A percentile compares a stretch with the other conserved stretches of the same genome.
Conservation (phyloP, 1,140 invertebrate species). For the Drosophila bocki region DNA sequence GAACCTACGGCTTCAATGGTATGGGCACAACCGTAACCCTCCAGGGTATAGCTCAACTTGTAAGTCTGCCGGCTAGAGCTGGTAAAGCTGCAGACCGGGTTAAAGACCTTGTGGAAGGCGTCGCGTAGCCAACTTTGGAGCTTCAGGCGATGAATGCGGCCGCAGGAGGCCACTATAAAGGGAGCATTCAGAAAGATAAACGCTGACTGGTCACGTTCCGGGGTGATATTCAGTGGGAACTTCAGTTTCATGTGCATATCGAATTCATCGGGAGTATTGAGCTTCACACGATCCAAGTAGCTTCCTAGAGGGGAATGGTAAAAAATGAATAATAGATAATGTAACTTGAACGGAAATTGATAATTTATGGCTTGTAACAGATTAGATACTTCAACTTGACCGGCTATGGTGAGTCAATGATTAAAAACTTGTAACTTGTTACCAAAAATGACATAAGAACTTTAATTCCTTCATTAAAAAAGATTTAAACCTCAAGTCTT, state of each 20-base stretch:
- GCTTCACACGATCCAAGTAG: constrained; percentile 47
- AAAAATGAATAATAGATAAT: neutral
- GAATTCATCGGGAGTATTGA: constrained; percentile 49
- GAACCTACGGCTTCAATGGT: constrained; percentile 17
- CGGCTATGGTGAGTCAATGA: neutral
- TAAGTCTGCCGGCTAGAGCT: neutral
- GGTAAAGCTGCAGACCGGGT: neutral
- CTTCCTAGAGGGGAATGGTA: constrained; percentile 28
- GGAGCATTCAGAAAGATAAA: constrained; percentile 18
- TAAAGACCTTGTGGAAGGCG: constrained; percentile 22
- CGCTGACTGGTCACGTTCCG: neutral
- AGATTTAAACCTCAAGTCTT: neutral
- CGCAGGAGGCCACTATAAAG: neutral
- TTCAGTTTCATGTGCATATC: constrained; percentile 53
- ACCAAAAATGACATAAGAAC: neutral
- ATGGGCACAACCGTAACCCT: constrained; percentile 45
- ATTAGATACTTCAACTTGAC: neutral
- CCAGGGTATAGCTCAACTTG: constrained; percentile 6
- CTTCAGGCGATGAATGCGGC: constrained; percentile 10
- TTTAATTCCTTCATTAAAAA: neutral
- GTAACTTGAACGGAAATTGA: constrained; percentile 1
- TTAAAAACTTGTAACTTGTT: neutral
- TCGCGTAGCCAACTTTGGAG: constrained; percentile 42
- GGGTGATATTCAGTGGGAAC: constrained; percentile 17
- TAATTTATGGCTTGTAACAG: neutral